Base-by-base conservation (phyloP, 2,797 vertebrate species). In the Helarctos malayanus region DNA sequence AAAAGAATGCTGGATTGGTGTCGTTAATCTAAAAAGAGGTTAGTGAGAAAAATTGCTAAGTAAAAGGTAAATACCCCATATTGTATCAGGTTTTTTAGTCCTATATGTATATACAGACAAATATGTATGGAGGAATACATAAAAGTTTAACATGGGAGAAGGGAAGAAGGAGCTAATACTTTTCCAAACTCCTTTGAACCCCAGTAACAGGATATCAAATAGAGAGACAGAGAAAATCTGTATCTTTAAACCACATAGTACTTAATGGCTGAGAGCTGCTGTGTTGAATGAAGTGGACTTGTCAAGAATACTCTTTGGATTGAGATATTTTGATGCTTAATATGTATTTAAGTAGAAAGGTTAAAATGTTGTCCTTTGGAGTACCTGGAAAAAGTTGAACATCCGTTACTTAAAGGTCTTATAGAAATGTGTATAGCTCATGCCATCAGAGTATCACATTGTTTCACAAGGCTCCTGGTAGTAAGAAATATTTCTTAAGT, bases 1-100 rank as follows among this genome's bases (percentile, higher is more conserved):
- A 49, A 97, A 96, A 86, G n/a, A 59, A 63, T 87, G 13, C 75
- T 63, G 71, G 47, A 35, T 94, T 78, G 82, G 10, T 91, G 65
- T 79, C 63, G 29, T 86, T 92, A 27, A 87, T 56, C 41, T 87
- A 14, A 84, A 91, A 95, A 82, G 47, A 87, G 19, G 25, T 56
- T 83, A 29, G 38, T 87, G 78, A 93, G 63, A 82, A 88, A 92
- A 54, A 32, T 32, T 83, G 49, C 27, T 32, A 25, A 87, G 27
- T 84, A 47, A 69, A 95, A 85, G 8, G 9, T 88, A 0, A 69
- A 52, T 57, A 56, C 25, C 16, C 56, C 54, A 10, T 49, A 71
- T 32, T 83, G 11, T 91, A 84, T 73, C 25, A 38, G 41, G 9
- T 69, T 79, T 78, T 88, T 81, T 84, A 75, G 19, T 76, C 35